Conservation (phyloP, 2,888 invertebrate genomes). For the Drosophila mercatorum region DNA sequence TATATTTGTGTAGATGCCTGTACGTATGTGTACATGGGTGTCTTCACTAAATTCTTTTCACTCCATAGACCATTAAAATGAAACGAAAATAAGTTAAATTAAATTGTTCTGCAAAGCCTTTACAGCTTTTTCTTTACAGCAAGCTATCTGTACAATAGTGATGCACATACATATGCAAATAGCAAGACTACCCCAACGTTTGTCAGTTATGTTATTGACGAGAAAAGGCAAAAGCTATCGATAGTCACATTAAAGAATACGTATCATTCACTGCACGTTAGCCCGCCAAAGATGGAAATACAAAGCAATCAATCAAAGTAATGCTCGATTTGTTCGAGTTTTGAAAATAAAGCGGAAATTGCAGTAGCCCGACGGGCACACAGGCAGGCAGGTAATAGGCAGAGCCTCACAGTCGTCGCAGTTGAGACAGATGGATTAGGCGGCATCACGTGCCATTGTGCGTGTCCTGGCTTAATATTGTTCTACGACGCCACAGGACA, state of each 20-base stretch:
- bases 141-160: not conserved
- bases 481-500: slow-evolving; percentile 9
- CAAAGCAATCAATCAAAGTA: slow-evolving; percentile 38
- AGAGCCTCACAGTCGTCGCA: slow-evolving; percentile 11
- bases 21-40: not conserved
- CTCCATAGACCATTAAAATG: too few relatives aligned
- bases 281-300: slow-evolving; percentile 15
- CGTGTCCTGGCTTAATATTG: slow-evolving; percentile 35
- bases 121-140: not conserved
- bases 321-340: slow-evolving; percentile 14
- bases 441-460: slow-evolving; percentile 65
- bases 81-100: too few relatives aligned
- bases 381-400: slow-evolving; percentile 32
- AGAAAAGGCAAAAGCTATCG: slow-evolving; percentile 1
- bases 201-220: not conserved
- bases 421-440: slow-evolving; percentile 45
- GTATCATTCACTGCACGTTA: not conserved
- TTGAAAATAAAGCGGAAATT: slow-evolving; percentile 40
- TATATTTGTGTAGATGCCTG: not conserved
- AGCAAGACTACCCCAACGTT: not conserved
- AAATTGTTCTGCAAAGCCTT: too few relatives aligned
- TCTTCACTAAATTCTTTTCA: too few relatives aligned
- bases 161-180: not conserved
- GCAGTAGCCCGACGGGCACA: not conserved
- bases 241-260: not conserved